Conservation (phyloP, 2,888 invertebrate species). For the Agriopis marginaria region DNA sequence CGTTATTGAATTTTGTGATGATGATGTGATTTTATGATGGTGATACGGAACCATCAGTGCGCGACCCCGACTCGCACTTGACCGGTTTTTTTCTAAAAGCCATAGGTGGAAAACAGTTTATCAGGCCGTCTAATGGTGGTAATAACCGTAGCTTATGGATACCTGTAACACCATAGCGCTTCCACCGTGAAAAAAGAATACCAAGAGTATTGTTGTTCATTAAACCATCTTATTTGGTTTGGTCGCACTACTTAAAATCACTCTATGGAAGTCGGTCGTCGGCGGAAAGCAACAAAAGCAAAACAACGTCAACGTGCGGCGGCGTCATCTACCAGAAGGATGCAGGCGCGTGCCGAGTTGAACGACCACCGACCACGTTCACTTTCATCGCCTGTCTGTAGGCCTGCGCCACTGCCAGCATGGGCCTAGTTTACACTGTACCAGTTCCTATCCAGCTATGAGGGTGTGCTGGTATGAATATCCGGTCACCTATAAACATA, state of each 20-base stretch:
- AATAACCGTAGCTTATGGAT: too few relatives aligned
- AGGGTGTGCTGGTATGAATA: slow-evolving; percentile 17
- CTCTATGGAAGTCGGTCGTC: slow-evolving; percentile 17
- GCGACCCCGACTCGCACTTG: too few relatives aligned
- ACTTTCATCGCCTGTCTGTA: slow-evolving; percentile 77
- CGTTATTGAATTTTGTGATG: too few relatives aligned
- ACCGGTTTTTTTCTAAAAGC: too few relatives aligned
- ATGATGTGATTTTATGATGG: too few relatives aligned
- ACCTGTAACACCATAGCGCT: too few relatives aligned
- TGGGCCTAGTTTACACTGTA: slow-evolving; percentile 23
- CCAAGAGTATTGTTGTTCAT: background rate
- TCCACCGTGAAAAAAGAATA: too few relatives aligned
- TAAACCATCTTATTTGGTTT: slow-evolving; percentile 10
- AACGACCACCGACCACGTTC: slow-evolving; percentile 82
- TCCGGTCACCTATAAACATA: slow-evolving; percentile 22
- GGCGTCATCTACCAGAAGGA: slow-evolving; percentile 52
- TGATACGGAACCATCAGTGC: too few relatives aligned
- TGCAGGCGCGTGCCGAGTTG: slow-evolving; percentile 85
- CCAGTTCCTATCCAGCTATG: slow-evolving; percentile 17
- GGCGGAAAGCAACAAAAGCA: slow-evolving; percentile 58
- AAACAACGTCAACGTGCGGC: slow-evolving; percentile 61
- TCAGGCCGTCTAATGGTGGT: too few relatives aligned
- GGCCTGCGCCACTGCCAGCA: slow-evolving; percentile 49
- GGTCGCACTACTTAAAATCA: background rate
- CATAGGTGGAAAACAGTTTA: too few relatives aligned